Evolutionary conservation across 1,140 invertebrate species (phyloP).

Genomic region (Grapholita molesta): DNA sequence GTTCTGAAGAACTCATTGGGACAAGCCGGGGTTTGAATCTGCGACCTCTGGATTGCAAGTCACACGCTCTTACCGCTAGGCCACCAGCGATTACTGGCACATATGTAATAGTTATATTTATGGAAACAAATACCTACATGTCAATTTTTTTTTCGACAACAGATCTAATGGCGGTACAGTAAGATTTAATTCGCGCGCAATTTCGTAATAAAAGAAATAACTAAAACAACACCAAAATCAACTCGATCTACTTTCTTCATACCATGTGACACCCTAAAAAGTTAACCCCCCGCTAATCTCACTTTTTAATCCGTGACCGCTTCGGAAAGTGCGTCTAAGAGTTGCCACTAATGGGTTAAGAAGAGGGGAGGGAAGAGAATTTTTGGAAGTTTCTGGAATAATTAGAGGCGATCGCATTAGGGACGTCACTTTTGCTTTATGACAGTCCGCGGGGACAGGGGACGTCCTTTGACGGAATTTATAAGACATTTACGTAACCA

Average conservation of each 20-base stretch:
- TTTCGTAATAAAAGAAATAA: too few relatives aligned
- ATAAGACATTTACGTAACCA: slow-evolving; percentile 32
- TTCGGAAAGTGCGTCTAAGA: slow-evolving; percentile 61
- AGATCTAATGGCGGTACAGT: too few relatives aligned
- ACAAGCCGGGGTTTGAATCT: too few relatives aligned
- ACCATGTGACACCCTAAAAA: neutral
- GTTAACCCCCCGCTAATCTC: neutral
- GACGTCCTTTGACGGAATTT: slow-evolving; percentile 43
- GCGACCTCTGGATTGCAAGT: too few relatives aligned
- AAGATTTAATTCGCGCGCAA: too few relatives aligned
- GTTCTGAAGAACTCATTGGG: too few relatives aligned
- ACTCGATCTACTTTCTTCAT: neutral
- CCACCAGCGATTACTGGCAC: too few relatives aligned
- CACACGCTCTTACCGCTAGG: too few relatives aligned
- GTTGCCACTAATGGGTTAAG: slow-evolving; percentile 66
- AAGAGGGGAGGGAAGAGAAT: slow-evolving; percentile 47
- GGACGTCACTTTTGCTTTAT: slow-evolving; percentile 66
- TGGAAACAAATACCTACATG: too few relatives aligned
- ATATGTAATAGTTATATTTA: too few relatives aligned
- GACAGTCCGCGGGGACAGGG: slow-evolving; percentile 42
- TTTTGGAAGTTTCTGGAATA: slow-evolving; percentile 67
- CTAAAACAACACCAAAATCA: neutral
- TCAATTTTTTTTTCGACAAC: too few relatives aligned
- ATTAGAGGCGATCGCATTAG: slow-evolving; percentile 68
- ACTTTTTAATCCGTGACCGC: slow-evolving; percentile 20